Percentiles rank a stretch among this genome's conserved stretches.
Evolutionary conservation across 2,113 vertebrate species (phyloP).

Genomic region (Coracopsis vasa): DNA sequence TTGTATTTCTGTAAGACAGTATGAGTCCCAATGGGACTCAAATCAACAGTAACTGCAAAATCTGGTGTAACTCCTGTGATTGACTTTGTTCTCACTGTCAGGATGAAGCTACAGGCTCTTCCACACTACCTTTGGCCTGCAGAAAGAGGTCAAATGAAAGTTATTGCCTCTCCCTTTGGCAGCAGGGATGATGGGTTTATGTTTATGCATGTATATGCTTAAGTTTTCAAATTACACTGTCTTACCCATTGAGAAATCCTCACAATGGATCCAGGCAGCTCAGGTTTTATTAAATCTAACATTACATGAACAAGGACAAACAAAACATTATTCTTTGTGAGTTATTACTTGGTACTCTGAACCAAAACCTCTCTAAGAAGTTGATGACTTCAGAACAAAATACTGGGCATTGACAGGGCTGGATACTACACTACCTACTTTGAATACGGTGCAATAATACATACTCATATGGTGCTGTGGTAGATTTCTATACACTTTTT

Average conservation of each 20-base stretch:
- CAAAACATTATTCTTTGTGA: neutral
- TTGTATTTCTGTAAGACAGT: neutral
- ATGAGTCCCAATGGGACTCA: neutral
- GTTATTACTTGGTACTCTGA: neutral
- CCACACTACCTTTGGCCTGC: neutral
- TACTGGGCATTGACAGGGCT: neutral
- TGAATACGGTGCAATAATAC: neutral
- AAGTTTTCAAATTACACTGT: neutral
- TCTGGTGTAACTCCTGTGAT: neutral
- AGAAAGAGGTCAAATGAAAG: neutral
- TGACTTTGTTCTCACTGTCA: neutral
- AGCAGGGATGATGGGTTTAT: neutral
- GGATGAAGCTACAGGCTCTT: neutral
- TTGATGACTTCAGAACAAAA: neutral
- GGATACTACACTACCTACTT: neutral
- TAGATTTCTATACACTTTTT: slow-evolving; percentile 36
- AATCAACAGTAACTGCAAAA: neutral
- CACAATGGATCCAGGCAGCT: neutral
- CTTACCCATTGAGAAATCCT: neutral
- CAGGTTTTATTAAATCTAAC: neutral
- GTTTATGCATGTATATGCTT: neutral
- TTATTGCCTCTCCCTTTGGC: neutral
- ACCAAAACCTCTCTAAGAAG: neutral
- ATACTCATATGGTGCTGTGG: slow-evolving; percentile 14
- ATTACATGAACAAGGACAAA: neutral